These are phyloP conservation scores for Drosophila cardini DNA, from an alignment of 1,140 invertebrate species.

Conservation along the genomic window DNA sequence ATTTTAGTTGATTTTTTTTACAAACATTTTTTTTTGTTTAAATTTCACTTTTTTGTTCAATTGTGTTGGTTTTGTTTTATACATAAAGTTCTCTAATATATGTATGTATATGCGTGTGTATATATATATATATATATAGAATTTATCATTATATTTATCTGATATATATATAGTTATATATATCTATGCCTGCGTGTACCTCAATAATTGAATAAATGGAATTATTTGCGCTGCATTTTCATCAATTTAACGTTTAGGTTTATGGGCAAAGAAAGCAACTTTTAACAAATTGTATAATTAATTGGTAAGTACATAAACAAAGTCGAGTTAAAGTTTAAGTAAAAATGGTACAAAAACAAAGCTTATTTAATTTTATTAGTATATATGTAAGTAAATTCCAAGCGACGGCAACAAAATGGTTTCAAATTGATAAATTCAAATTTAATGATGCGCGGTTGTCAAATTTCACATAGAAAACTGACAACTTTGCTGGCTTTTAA, in stretches of 20 bases:
- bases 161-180: conserved; percentile 34
- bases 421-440: conserved; percentile 62
- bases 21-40: conserved; percentile 70
- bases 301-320: conserved; percentile 59
- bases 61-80: conserved; percentile 43
- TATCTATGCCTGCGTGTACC: conserved; percentile 61
- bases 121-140: conserved; percentile 52
- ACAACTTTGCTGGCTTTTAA: conserved; percentile 15
- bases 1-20: conserved; percentile 52
- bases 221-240: conserved; percentile 76
- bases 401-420: conserved; percentile 64
- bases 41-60: conserved; percentile 37
- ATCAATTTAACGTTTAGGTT: conserved; percentile 15
- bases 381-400: conserved; percentile 65
- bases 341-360: conserved; percentile 26
- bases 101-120: conserved; percentile 37
- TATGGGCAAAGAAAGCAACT: conserved; percentile 11
- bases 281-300: conserved; percentile 43
- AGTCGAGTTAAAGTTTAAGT: conserved; percentile 41
- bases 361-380: neutral
- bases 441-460: conserved; percentile 2
- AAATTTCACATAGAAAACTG: neutral
- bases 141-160: conserved; percentile 42
- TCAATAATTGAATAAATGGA: conserved; percentile 81
- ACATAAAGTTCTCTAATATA: conserved; percentile 68